phyloP scores from a whole-genome alignment of 2,888 invertebrate species.

The Mactromeris polynyma region DNA sequence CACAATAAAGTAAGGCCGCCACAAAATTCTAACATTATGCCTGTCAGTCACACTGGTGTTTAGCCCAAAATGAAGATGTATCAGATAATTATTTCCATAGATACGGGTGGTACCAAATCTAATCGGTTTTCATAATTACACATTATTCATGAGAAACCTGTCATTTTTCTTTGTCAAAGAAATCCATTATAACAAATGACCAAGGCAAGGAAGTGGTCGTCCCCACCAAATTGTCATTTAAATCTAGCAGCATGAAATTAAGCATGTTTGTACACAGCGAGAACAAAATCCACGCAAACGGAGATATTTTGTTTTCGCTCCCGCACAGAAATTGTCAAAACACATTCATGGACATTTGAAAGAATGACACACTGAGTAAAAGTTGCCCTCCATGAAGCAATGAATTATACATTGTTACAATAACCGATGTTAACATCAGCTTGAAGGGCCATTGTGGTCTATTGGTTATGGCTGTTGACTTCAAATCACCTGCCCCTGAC shows the following conservation, averaged over 20 bases:
- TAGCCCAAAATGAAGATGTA: conserved; percentile 49
- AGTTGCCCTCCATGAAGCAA: background rate
- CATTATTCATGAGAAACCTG: conserved; percentile 31
- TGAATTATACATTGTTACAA: no score
- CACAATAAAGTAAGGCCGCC: background rate
- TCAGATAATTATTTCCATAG: conserved; percentile 34
- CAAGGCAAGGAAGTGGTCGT: background rate
- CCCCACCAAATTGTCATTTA: background rate
- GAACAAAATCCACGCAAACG: conserved; percentile 11
- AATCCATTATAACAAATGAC: conserved; percentile 30
- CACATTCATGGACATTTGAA: background rate
- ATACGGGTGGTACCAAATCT: conserved; percentile 42
- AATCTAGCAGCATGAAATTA: conserved; percentile 36
- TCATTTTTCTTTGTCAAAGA: conserved; percentile 31
- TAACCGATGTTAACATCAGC: no score
- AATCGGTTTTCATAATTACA: conserved; percentile 48
- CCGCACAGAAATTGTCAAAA: background rate
- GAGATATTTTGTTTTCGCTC: background rate
- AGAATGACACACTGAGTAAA: background rate
- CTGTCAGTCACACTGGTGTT: conserved; percentile 46
- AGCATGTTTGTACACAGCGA: conserved; percentile 25
- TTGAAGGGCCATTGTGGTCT: no score
- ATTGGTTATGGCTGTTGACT: no score
- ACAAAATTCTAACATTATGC: background rate
- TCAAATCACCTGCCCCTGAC: no score